Percentiles rank a stretch among this genome's conserved stretches.
phyloP scores from a whole-genome alignment of 2,113 vertebrate species.

The Chaetodon trifascialis region DNA sequence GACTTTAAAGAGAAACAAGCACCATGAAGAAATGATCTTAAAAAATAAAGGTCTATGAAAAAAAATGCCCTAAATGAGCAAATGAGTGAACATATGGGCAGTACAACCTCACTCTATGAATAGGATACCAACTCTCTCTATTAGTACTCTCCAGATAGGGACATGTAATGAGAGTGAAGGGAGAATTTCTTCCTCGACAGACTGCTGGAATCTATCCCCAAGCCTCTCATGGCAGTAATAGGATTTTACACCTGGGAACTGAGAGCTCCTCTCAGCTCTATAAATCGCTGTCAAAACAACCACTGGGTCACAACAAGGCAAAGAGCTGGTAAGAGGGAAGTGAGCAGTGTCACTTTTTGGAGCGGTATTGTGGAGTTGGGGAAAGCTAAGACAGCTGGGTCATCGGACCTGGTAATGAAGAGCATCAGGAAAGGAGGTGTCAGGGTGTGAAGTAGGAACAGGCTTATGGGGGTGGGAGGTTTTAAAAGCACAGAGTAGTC shows the following conservation, averaged over 20 bases:
- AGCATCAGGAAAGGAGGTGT: constrained; percentile 43
- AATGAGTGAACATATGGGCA: constrained; percentile 10
- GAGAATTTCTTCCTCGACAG: constrained; percentile 55
- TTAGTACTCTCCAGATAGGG: constrained; percentile 49
- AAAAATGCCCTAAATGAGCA: constrained; percentile 9
- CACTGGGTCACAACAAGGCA: constrained; percentile 65
- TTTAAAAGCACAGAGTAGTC: constrained; percentile 12
- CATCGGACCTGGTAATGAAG: constrained; percentile 28
- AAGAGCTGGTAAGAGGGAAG: constrained; percentile 39
- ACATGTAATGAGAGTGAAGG: constrained; percentile 50
- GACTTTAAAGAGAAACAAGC: not conserved
- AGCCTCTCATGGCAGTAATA: constrained; percentile 69
- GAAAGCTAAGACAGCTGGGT: constrained; percentile 30
- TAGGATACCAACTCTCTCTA: constrained; percentile 31
- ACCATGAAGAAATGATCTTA: not conserved
- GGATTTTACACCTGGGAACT: constrained; percentile 78
- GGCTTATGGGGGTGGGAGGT: not conserved
- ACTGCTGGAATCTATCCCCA: constrained; percentile 58
- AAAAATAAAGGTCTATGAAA: not conserved
- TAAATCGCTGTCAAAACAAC: constrained; percentile 78
- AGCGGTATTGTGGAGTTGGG: constrained; percentile 13
- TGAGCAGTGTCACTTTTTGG: constrained; percentile 36
- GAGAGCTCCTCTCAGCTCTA: constrained; percentile 66
- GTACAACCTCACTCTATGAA: constrained; percentile 13
- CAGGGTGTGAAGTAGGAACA: constrained; percentile 40